A percentile compares a stretch with the other conserved stretches of the same genome.
These are phyloP conservation scores for Agrilus biguttatus DNA, from an alignment of 2,888 invertebrate species.

Conservation along the genomic window DNA sequence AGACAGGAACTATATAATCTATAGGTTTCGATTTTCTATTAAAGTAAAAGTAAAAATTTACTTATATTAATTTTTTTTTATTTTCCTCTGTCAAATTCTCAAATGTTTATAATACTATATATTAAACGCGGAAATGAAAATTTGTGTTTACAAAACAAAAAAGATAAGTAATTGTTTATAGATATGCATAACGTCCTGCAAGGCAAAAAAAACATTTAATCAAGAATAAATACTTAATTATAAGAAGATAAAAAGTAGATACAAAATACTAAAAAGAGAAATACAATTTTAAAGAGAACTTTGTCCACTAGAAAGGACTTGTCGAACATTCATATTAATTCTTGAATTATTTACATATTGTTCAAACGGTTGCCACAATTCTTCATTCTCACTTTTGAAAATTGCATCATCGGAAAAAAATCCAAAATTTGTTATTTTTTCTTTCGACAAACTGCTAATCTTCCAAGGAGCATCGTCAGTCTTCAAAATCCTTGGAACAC, in stretches of 20 bases:
- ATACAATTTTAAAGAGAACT: conserved; percentile 7
- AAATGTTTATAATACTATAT: too few relatives aligned
- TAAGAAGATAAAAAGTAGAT: not conserved
- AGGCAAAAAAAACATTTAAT: too few relatives aligned
- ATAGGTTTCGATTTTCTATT: too few relatives aligned
- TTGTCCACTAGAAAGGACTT: conserved; percentile 59
- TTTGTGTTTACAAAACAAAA: too few relatives aligned
- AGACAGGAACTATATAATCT: too few relatives aligned
- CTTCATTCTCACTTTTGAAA: conserved; percentile 22
- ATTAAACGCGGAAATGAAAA: too few relatives aligned
- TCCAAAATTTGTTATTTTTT: conserved; percentile 11
- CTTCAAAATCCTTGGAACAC: conserved; percentile 73
- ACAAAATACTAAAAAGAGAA: not conserved
- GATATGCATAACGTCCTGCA: too few relatives aligned
- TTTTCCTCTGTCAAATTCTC: too few relatives aligned
- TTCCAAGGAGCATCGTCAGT: conserved; percentile 36
- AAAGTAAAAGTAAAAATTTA: too few relatives aligned
- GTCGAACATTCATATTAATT: conserved; percentile 89
- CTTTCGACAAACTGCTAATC: conserved; percentile 13
- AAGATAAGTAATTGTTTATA: too few relatives aligned
- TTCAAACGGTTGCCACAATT: conserved; percentile 39
- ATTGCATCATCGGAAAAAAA: conserved; percentile 14
- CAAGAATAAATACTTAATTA: not conserved
- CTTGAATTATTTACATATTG: conserved; percentile 57
- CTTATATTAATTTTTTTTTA: too few relatives aligned